phyloP scores from a whole-genome alignment of 2,888 invertebrate genomes.

The Colostygia pectinataria region DNA sequence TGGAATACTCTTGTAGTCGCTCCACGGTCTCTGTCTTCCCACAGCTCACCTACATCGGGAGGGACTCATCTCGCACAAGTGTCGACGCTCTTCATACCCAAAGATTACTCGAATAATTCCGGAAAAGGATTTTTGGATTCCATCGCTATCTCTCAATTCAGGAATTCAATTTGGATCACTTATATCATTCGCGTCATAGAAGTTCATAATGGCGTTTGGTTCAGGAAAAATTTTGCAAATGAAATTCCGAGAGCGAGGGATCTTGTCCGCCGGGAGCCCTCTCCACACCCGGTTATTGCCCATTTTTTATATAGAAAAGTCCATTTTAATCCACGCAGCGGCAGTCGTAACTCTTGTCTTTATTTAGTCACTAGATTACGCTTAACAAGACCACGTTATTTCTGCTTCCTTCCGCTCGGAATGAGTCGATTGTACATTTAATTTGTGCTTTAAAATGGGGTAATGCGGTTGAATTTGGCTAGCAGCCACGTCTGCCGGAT shows the following conservation, averaged over 20 bases:
- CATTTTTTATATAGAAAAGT: constrained; percentile 65
- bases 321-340: constrained; percentile 62
- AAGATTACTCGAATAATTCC: constrained; percentile 44
- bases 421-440: constrained; percentile 41
- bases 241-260: constrained; percentile 61
- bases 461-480: constrained; percentile 39
- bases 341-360: constrained; percentile 61
- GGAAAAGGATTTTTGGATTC: constrained; percentile 35
- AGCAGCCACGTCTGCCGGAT: constrained; percentile 31
- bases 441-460: constrained; percentile 41
- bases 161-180: constrained; percentile 47
- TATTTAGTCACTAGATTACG: constrained; percentile 68
- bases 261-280: constrained; percentile 51
- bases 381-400: constrained; percentile 48
- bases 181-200: constrained; percentile 45
- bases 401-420: constrained; percentile 44
- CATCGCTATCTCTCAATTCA: constrained; percentile 36
- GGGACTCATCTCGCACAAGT: constrained; percentile 45
- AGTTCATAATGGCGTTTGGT: constrained; percentile 55
- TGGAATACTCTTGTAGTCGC: constrained; percentile 63
- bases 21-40: constrained; percentile 42
- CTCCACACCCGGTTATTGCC: constrained; percentile 60
- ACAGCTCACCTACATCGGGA: constrained; percentile 39
- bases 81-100: constrained; percentile 39
- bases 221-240: constrained; percentile 65